Conservation (phyloP, 2,888 invertebrate genomes). For the Parapristionchus giblindavisi region DNA sequence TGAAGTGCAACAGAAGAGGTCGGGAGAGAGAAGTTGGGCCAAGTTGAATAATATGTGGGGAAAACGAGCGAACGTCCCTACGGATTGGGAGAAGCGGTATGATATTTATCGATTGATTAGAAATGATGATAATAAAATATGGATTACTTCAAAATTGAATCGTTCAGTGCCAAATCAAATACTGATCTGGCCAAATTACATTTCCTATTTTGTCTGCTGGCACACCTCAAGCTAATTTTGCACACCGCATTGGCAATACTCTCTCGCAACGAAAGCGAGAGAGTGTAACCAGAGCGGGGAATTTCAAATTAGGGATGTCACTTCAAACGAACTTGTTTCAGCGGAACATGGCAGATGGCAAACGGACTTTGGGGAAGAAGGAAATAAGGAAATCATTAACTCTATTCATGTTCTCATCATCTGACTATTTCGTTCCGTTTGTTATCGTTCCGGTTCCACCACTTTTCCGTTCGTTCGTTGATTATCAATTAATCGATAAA, state of each 20-base stretch:
- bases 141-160: neutral
- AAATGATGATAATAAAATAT: neutral
- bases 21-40: constrained; percentile 27
- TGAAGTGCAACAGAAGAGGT: neutral
- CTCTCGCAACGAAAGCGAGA: neutral
- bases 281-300: neutral
- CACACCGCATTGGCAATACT: no score
- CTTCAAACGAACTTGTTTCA: neutral
- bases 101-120: neutral
- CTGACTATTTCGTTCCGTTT: no score
- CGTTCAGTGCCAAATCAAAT: neutral
- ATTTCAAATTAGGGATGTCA: neutral
- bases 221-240: no score
- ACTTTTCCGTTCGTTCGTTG: no score
- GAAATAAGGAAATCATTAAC: constrained; percentile 2
- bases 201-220: no score
- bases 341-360: constrained; percentile 31
- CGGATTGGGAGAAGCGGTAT: constrained; percentile 32
- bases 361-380: constrained; percentile 32
- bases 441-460: no score
- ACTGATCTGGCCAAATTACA: no score
- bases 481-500: no score
- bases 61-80: constrained; percentile 12
- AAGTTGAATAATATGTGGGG: constrained; percentile 38
- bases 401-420: no score